Evolutionary conservation across 2,113 vertebrate genomes (phyloP), one percentile per base, ranked within the genome.

Genomic region (Malurus cyaneus): DNA sequence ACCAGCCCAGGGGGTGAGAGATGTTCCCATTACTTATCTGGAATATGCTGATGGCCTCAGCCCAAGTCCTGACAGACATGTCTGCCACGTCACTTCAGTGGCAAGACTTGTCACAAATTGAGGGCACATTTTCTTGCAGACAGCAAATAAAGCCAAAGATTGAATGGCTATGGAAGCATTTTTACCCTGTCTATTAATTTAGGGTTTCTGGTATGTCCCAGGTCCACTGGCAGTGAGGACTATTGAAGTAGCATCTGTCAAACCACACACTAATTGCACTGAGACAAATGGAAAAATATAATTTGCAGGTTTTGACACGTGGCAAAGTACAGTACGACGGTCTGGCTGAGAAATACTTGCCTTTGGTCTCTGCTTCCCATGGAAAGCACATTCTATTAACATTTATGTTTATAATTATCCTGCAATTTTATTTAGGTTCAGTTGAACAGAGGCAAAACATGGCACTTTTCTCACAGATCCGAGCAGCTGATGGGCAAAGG

Each of bases 401-500:
- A 98, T 99, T 98, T 98, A 98, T 98, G 98, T 99, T 98, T 98
- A 98, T 98, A 98, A 99, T 99, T 98, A 98, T 98, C 98, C 97
- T 98, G 97, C 97, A 97, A 96, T 97, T 97, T 97, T 98, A 98
- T 96, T 97, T 97, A 95, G 93, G 97, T 97, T 98, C 93, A 95
- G 95, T 98, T 98, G 98, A 98, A 97, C 97, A 96, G 96, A 97
- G 94, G 97, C 96, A 95, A 98, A 98, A 98, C 96, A 97, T 99
- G 98, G 98, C 98, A 97, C 97, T 96, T 98, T 99, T 99, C 99
- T 99, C 99, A 99, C 98, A 98, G 98, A 98, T 97, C 97, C 97
- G 82, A 98, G 98, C 99, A 99, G 99, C 98, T 99, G 99, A 99
- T 98, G 98, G 98, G 98, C 98, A 99, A 98, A 98, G 98, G 98